phyloP scores from a whole-genome alignment of 2,113 vertebrate genomes.

The Bucco capensis region DNA sequence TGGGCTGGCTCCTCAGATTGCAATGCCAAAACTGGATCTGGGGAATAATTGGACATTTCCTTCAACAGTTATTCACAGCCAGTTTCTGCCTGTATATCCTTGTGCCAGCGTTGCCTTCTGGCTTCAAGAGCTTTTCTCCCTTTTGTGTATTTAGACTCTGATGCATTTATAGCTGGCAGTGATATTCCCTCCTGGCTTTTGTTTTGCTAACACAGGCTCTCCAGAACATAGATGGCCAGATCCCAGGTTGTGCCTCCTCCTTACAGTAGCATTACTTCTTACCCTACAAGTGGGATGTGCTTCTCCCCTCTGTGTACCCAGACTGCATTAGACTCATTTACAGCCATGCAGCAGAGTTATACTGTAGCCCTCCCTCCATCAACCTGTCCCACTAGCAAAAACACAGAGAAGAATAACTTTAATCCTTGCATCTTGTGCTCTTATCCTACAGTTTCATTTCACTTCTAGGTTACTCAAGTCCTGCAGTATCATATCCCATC shows the following conservation, averaged over 20 bases:
- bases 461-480: not conserved
- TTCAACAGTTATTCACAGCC: not conserved
- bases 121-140: not conserved
- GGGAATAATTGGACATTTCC: not conserved
- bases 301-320: not conserved
- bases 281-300: not conserved
- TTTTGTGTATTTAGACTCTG: not conserved
- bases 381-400: not conserved
- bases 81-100: not conserved
- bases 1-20: not conserved
- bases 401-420: not conserved
- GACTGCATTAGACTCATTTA: fast-evolving
- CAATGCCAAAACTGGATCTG: not conserved
- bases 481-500: not conserved
- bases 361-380: not conserved
- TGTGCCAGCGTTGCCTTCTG: not conserved
- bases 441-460: not conserved
- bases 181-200: not conserved
- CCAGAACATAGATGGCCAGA: not conserved
- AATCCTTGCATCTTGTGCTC: not conserved
- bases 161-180: not conserved
- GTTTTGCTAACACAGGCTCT: not conserved
- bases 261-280: not conserved
- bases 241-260: not conserved
- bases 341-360: not conserved